phyloP scores from a whole-genome alignment of 2,888 invertebrate genomes.

The Drosophila colorata region DNA sequence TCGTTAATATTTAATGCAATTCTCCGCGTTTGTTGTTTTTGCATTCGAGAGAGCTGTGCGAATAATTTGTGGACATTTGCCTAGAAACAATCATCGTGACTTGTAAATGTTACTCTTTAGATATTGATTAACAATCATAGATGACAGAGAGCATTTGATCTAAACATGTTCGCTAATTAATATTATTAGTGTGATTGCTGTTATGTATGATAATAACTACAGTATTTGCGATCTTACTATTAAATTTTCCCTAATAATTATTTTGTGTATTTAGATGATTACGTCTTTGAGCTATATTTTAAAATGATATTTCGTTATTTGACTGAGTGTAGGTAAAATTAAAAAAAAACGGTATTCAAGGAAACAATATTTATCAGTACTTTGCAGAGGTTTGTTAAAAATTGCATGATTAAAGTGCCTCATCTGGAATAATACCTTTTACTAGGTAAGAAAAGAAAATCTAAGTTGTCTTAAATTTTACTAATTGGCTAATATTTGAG shows the following conservation, averaged over 20 bases:
- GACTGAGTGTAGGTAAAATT: too few species aligned
- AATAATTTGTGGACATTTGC: neutral
- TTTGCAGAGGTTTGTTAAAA: too few species aligned
- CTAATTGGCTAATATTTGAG: too few species aligned
- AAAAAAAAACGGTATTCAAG: too few species aligned
- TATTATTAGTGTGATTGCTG: neutral
- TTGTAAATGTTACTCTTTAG: neutral
- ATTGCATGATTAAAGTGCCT: too few species aligned
- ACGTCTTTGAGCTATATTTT: too few species aligned
- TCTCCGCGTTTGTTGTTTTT: neutral
- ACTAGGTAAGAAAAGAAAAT: neutral
- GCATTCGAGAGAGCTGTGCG: neutral
- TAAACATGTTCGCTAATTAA: neutral
- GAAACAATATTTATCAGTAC: too few species aligned
- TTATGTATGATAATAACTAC: neutral
- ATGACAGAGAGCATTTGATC: neutral
- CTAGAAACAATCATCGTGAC: neutral
- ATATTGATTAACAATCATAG: neutral
- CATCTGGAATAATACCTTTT: neutral
- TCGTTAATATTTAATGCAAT: slow-evolving; percentile 40
- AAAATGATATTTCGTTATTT: too few species aligned
- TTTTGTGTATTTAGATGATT: too few species aligned
- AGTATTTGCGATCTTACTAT: too few species aligned
- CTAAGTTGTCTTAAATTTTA: neutral
- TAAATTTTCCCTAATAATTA: too few species aligned